Conservation (phyloP, 30 jellyfish, hydroid and myxozoan genomes). For the Pseudorhiza aurosa region DNA sequence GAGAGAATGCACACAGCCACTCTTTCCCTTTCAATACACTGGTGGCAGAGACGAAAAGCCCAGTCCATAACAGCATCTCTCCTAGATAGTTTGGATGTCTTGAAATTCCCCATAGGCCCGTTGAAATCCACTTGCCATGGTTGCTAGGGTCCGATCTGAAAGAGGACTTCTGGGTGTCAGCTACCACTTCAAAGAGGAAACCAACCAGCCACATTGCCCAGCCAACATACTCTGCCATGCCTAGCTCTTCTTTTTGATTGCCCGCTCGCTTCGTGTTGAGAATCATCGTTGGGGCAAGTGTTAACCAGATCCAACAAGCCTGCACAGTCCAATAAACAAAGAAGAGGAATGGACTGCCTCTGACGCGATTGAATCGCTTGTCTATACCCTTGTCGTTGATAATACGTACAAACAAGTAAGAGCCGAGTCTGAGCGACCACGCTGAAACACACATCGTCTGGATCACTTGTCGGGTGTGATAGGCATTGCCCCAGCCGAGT, state of each 20-base stretch:
- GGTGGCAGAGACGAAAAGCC: conserved; percentile 85
- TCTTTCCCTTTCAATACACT: conserved; percentile 76
- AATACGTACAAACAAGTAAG: conserved; percentile 77
- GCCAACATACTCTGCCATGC: conserved; percentile 75
- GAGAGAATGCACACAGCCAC: conserved; percentile 76
- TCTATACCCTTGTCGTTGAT: conserved; percentile 82
- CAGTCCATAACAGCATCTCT: conserved; percentile 91
- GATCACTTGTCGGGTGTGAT: conserved; percentile 73
- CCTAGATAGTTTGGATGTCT: conserved; percentile 97
- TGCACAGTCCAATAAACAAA: conserved; percentile 91
- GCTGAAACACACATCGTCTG: conserved; percentile 85
- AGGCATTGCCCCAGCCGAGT: conserved; percentile 77
- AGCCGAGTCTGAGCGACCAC: conserved; percentile 94
- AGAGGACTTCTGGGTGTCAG: conserved; percentile 79
- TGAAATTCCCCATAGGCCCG: conserved; percentile 90
- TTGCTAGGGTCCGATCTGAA: conserved; percentile 74
- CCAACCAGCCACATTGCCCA: conserved; percentile 87
- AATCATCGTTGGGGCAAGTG: conserved; percentile 83
- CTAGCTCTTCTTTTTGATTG: conserved; percentile 49
- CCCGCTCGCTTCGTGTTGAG: conserved; percentile 48
- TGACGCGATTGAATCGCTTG: conserved; percentile 88
- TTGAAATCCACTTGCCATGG: conserved; percentile 80
- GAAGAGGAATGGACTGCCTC: conserved; percentile 69
- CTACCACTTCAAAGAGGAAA: conserved; percentile 74
- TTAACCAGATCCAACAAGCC: conserved; percentile 90